Conservation (phyloP, 1,140 invertebrate genomes). For the Drosophila pandora region DNA sequence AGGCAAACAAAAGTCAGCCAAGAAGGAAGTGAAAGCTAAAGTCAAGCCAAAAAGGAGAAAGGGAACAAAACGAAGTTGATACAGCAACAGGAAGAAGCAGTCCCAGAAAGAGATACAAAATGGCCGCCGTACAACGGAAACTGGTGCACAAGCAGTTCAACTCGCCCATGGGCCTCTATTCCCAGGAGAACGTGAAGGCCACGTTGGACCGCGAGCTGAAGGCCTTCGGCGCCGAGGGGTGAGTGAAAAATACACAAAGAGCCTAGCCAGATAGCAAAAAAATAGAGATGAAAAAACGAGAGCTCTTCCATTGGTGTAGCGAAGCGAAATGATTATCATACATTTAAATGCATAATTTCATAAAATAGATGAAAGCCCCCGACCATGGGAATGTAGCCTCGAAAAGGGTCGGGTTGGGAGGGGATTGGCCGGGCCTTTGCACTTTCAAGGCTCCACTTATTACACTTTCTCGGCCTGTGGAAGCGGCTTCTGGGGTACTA, state of each 20-base stretch:
- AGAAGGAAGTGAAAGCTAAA: conserved; percentile 33
- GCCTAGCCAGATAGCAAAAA: not conserved
- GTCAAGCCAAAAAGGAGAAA: conserved; percentile 25
- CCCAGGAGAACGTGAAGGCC: conserved; percentile 91
- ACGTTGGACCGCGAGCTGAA: conserved; percentile 91
- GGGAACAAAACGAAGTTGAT: conserved; percentile 2
- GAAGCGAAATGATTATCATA: conserved; percentile 75
- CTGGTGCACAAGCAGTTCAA: conserved; percentile 95
- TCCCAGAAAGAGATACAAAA: conserved; percentile 72
- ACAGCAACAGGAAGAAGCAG: conserved; percentile 34
- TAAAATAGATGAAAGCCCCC: conserved; percentile 66
- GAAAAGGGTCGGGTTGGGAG: not conserved
- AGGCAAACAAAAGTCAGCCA: conserved; percentile 27
- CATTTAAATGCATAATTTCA: conserved; percentile 80
- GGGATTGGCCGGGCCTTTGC: not conserved
- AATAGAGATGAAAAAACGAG: not conserved
- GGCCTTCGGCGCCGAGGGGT: conserved; percentile 91
- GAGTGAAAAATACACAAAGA: conserved; percentile 73
- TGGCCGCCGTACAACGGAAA: conserved; percentile 86
- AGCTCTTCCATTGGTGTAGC: conserved; percentile 1
- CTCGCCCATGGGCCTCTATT: conserved; percentile 94
- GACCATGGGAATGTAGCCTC: conserved; percentile 15
- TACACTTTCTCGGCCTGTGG: not conserved
- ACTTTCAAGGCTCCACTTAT: conserved; percentile 18
- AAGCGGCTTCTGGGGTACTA: conserved; percentile 1